Conservation (phyloP, 37 sponge, comb jelly and placozoan genomes). For the Eunapius fragilis region DNA sequence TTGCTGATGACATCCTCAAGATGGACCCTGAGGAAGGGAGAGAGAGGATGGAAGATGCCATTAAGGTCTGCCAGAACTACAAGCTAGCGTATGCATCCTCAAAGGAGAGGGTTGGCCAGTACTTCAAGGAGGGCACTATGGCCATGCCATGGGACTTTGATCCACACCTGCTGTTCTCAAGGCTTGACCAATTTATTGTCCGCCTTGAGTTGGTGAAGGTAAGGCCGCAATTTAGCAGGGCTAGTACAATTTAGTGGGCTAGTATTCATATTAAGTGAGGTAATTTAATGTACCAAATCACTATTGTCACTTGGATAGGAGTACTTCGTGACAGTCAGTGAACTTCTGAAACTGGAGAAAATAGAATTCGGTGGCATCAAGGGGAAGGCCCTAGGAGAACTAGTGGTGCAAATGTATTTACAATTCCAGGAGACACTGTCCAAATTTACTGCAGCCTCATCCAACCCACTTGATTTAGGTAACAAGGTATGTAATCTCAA, state of each 20-base stretch:
- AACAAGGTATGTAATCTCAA: constrained; percentile 51
- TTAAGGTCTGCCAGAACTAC: constrained; percentile 72
- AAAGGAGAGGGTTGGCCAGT: constrained; percentile 43
- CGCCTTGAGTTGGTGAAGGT: constrained; percentile 78
- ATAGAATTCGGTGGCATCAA: constrained; percentile 90
- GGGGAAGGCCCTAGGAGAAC: constrained; percentile 68
- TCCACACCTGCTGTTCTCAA: constrained; percentile 75
- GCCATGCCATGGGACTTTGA: constrained; percentile 83
- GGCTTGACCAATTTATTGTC: constrained; percentile 77
- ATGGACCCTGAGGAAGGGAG: constrained; percentile 91
- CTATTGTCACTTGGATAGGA: constrained; percentile 50
- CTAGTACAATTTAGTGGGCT: no score
- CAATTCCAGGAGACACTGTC: constrained; percentile 79
- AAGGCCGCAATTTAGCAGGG: background rate
- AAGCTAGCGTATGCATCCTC: constrained; percentile 44
- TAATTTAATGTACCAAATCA: background rate
- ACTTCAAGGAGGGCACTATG: constrained; percentile 69
- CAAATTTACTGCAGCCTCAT: constrained; percentile 65
- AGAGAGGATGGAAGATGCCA: constrained; percentile 81
- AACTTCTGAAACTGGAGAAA: constrained; percentile 93
- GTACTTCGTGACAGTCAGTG: constrained; percentile 78
- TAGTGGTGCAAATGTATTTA: constrained; percentile 73
- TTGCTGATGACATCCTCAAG: constrained; percentile 86
- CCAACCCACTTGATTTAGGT: constrained; percentile 80
- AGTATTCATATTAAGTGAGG: no score